Evolutionary conservation across 2,113 vertebrate species (phyloP), one percentile per base, ranked within the genome.

Genomic region (Mus spicilegus): DNA sequence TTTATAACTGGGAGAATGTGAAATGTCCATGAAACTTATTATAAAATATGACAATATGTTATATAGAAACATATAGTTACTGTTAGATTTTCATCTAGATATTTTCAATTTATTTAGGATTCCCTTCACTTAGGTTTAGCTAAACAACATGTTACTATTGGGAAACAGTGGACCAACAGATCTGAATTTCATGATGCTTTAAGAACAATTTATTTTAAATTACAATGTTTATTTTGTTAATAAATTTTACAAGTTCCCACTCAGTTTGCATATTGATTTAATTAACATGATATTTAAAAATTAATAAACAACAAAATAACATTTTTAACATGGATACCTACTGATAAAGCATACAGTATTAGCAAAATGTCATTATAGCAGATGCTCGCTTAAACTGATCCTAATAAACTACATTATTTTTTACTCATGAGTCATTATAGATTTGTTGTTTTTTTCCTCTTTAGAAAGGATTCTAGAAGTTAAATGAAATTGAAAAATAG

Each of bases 181-280:
- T 61, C 33, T 95, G 10, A 87, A 26, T 42, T 24, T 81, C 39
- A 39, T 94, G 51, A 30, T 94, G 17, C 65, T 80, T 94, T 80
- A 81, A 94, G 85, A 49, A 87, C 12, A 82, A 96, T 87, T 85
- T 95, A 90, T 7, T 30, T 14, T 92, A 88, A 93, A 87, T 89
- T 94, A 65, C 20, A 87, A 92, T 95, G 63, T 70, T 24, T 3
- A 10, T 36, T 5, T 80, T 87, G 46, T 92, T 93, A 81, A 46
- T 39, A 13, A 33, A 39, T 75, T 97, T 96, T 91, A 90, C 2
- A 76, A 92, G 69, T 85, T 70, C 6, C 2, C 14, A 90, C 70
- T 85, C 63, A 95, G 75, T 95, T 95, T 17, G 69, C 22, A 72
- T 69, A 46, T 58, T 81, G 36, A 88, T 95, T 10, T 85, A 61